These are phyloP conservation scores for Perca flavescens DNA, from an alignment of 2,113 vertebrate species.

Conservation along the genomic window DNA sequence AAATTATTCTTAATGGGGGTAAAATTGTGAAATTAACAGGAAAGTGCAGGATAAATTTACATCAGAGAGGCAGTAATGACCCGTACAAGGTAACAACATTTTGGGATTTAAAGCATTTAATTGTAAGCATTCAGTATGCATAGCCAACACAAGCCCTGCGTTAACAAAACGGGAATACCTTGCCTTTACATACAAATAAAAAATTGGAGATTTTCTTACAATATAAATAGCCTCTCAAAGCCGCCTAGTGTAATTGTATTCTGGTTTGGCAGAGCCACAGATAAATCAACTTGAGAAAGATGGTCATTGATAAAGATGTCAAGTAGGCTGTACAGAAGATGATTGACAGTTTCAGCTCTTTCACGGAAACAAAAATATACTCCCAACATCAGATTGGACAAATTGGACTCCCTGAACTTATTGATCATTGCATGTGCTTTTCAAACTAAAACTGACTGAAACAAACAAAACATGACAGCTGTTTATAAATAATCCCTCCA, in stretches of 20 bases:
- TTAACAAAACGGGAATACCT: not conserved
- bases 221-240: not conserved
- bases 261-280: not conserved
- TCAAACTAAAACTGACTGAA: not conserved
- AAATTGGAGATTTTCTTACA: not conserved
- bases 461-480: not conserved
- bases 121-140: not conserved
- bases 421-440: not conserved
- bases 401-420: not conserved
- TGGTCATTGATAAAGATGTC: slow-evolving; percentile 5
- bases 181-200: not conserved
- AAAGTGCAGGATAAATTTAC: not conserved
- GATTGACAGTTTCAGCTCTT: not conserved
- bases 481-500: not conserved
- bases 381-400: not conserved
- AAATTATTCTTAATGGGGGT: not conserved
- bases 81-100: not conserved
- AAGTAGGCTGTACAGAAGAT: not conserved
- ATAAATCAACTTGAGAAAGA: slow-evolving; percentile 2
- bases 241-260: not conserved
- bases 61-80: not conserved
- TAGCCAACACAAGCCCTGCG: not conserved
- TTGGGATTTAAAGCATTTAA: not conserved
- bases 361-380: not conserved
- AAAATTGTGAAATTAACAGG: not conserved